Percentiles rank a stretch among this genome's conserved stretches.
Evolutionary conservation across 2,888 invertebrate species (phyloP).

Genomic region (Boloria euphrosyne): DNA sequence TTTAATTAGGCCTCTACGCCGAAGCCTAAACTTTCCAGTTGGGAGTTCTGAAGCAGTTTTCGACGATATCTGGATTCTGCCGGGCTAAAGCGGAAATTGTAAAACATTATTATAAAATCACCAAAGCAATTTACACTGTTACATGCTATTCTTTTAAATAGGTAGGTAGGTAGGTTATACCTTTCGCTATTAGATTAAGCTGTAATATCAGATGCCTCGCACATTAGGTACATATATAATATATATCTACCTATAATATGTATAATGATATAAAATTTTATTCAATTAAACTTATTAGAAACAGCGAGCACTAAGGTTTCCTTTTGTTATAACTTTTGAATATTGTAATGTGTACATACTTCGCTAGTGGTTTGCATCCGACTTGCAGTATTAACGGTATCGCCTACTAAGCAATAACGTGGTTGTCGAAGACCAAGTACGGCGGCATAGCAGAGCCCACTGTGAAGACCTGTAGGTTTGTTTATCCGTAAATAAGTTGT

Average conservation of each 20-base stretch:
- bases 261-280: too few relatives aligned
- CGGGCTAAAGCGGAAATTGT: constrained; percentile 55
- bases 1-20: constrained; percentile 87
- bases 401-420: constrained; percentile 94
- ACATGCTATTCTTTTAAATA: background rate
- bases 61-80: constrained; percentile 87
- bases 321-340: background rate
- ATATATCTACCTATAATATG: background rate
- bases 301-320: background rate
- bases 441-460: constrained; percentile 93
- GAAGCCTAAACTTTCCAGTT: constrained; percentile 84
- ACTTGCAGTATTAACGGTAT: constrained; percentile 95
- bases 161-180: background rate
- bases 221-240: background rate
- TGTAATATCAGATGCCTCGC: too few relatives aligned
- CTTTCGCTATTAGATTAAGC: too few relatives aligned
- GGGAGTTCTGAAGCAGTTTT: constrained; percentile 86
- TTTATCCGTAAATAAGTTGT: background rate
- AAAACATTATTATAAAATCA: background rate
- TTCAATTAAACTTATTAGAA: too few relatives aligned
- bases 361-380: constrained; percentile 89
- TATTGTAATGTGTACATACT: constrained; percentile 45
- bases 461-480: constrained; percentile 85
- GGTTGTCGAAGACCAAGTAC: constrained; percentile 93
- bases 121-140: too few relatives aligned